Base-by-base conservation (phyloP, 2,888 invertebrate species). In the Phoenoteleia sp. region DNA sequence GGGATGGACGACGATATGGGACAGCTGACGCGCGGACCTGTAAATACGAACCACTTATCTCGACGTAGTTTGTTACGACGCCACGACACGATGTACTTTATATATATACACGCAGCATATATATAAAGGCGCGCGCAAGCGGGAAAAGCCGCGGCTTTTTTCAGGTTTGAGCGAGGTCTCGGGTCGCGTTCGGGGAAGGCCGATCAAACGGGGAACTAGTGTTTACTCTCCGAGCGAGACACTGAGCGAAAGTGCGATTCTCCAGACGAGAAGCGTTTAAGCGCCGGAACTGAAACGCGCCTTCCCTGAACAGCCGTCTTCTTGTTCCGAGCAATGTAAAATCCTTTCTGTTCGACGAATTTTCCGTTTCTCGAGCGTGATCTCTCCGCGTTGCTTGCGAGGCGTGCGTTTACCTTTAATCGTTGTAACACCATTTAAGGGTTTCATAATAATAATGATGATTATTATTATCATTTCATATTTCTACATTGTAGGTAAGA, bases 31-130 rank as follows among this genome's bases (percentile, higher is more conserved):
- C n/a, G n/a, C n/a, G n/a, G n/a, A n/a, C n/a, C n/a, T n/a, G n/a
- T n/a, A n/a, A n/a, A n/a, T n/a, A n/a, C n/a, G n/a, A n/a, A n/a
- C n/a, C n/a, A n/a, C n/a, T n/a, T n/a, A n/a, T n/a, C n/a, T n/a
- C n/a, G n/a, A n/a, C n/a, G n/a, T n/a, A 77, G 69, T 77, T 77
- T 77, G 69, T 69, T 80, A 77, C 75, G 77, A 82, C 42, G 64
- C 67, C 89, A 92, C 92, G 91, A 92, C 89, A 85, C 90, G 92
- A 92, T 92, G 92, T 92, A 93, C 92, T 93, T 93, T 92, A 93
- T 92, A 93, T 92, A 87, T 91, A 91, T 67, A 45, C 7, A 60
- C 29, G 54, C 54, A 62, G 89, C 89, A 66, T 81, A 80, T 69
- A 81, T 81, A 81, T 89, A 88, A 87, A 88, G 84, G 76, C 86